These are phyloP conservation scores for Ictidomys tridecemlineatus DNA, from an alignment of 2,113 vertebrate genomes.

Conservation along the genomic window DNA sequence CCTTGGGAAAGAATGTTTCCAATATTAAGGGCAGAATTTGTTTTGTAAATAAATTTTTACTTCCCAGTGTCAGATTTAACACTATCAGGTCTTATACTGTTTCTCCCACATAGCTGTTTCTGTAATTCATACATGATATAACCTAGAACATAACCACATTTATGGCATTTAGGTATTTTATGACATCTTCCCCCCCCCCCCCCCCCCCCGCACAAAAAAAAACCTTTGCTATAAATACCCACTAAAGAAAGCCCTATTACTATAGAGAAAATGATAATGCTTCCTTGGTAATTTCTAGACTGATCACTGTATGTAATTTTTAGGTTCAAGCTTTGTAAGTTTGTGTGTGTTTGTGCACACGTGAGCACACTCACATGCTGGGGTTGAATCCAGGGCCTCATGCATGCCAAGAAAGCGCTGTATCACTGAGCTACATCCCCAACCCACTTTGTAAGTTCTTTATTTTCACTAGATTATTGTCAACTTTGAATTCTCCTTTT, in stretches of 20 bases:
- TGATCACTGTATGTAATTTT: not conserved
- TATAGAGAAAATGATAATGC: not conserved
- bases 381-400: too few relatives aligned
- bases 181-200: not conserved
- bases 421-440: too few relatives aligned
- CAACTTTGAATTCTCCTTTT: slow-evolving; percentile 22
- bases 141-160: slow-evolving; percentile 35
- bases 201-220: not conserved
- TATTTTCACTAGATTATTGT: slow-evolving; percentile 31
- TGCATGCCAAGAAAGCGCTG: too few relatives aligned
- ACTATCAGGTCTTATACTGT: not conserved
- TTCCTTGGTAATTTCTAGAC: not conserved
- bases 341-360: too few relatives aligned
- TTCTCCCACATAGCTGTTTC: slow-evolving; percentile 51
- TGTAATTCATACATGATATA: slow-evolving; percentile 34
- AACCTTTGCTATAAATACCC: slow-evolving; percentile 29
- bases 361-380: too few relatives aligned
- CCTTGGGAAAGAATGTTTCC: slow-evolving; percentile 37
- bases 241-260: not conserved
- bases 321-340: too few relatives aligned
- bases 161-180: not conserved
- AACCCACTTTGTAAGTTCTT: slow-evolving; percentile 15
- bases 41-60: slow-evolving; percentile 56
- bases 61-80: slow-evolving; percentile 38
- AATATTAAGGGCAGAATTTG: slow-evolving; percentile 1